A percentile compares a stretch with the other conserved stretches of the same genome.
These are phyloP conservation scores for Bovichtus diacanthus DNA, from an alignment of 2,797 vertebrate genomes.

Conservation along the genomic window DNA sequence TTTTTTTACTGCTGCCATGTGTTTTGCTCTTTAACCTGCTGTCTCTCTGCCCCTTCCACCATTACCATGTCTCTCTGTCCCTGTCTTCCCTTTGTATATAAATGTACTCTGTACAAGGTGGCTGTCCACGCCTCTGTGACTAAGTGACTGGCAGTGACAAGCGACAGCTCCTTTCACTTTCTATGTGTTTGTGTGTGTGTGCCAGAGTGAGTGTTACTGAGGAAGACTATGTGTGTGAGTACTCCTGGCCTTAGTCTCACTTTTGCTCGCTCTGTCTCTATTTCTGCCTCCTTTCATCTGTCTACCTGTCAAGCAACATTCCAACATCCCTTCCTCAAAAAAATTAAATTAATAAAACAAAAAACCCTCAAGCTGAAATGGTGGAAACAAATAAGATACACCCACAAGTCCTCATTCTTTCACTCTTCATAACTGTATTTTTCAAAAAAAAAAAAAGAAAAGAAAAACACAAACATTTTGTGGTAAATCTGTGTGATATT, in stretches of 20 bases:
- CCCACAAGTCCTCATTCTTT: constrained; percentile 61
- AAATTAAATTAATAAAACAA: constrained; percentile 7
- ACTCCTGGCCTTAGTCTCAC: constrained; percentile 58
- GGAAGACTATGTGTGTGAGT: constrained; percentile 32
- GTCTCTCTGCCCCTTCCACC: constrained; percentile 25
- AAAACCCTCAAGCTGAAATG: constrained; percentile 41
- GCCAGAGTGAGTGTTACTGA: constrained; percentile 19
- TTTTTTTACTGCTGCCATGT: constrained; percentile 3
- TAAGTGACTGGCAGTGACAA: constrained; percentile 73
- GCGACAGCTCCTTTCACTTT: constrained; percentile 53
- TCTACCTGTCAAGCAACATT: constrained; percentile 55
- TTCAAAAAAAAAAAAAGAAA: background rate
- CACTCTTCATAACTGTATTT: constrained; percentile 37
- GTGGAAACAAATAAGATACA: constrained; percentile 34
- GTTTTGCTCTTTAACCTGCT: constrained; percentile 26
- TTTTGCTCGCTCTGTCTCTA: constrained; percentile 64
- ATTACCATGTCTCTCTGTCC: constrained; percentile 37
- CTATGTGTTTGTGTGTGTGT: constrained; percentile 10
- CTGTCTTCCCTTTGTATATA: constrained; percentile 47
- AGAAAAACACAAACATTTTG: background rate
- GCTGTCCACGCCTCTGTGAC: constrained; percentile 68
- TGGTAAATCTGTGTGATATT: constrained; percentile 13
- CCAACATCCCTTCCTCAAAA: constrained; percentile 30
- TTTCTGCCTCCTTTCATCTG: constrained; percentile 67
- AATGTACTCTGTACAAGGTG: constrained; percentile 56